Evolutionary conservation across 2,888 invertebrate species (phyloP).

Genomic region (Limnephilus lunatus): DNA sequence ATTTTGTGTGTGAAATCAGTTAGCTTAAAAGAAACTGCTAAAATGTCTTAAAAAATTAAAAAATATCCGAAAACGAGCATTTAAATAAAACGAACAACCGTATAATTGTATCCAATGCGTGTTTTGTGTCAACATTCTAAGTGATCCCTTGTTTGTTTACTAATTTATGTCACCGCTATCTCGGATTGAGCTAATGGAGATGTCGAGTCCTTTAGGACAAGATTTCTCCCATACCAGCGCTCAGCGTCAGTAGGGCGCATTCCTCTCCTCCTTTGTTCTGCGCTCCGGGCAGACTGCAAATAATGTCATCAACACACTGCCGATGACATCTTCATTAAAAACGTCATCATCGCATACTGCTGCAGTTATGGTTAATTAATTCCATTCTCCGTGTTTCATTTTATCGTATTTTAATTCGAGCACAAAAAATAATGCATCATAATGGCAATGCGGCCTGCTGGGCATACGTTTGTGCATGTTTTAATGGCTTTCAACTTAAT

Average conservation of each 20-base stretch:
- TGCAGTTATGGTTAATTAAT: constrained; percentile 39
- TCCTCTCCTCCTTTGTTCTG: constrained; percentile 24
- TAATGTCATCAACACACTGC: constrained; percentile 25
- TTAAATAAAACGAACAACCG: too few species aligned
- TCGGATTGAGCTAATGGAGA: constrained; percentile 25
- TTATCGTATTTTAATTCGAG: constrained; percentile 15
- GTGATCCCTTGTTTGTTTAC: constrained; percentile 3
- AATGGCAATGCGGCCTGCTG: not conserved
- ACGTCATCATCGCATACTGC: constrained; percentile 25
- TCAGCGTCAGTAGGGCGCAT: not conserved
- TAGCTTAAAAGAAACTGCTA: too few species aligned
- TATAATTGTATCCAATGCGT: not conserved
- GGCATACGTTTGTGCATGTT: not conserved
- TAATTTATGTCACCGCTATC: constrained; percentile 34
- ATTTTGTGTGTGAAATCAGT: too few species aligned
- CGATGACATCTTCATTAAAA: constrained; percentile 23
- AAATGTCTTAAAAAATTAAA: too few species aligned
- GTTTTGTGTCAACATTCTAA: not conserved
- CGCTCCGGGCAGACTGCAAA: not conserved
- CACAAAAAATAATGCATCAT: not conserved
- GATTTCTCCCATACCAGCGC: constrained; percentile 27
- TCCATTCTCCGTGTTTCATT: not conserved
- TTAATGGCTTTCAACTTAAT: not conserved
- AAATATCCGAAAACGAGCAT: too few species aligned
- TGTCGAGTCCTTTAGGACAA: constrained; percentile 23